These are phyloP conservation scores for Drosophila mimetica DNA, from an alignment of 2,888 invertebrate genomes.

Conservation along the genomic window DNA sequence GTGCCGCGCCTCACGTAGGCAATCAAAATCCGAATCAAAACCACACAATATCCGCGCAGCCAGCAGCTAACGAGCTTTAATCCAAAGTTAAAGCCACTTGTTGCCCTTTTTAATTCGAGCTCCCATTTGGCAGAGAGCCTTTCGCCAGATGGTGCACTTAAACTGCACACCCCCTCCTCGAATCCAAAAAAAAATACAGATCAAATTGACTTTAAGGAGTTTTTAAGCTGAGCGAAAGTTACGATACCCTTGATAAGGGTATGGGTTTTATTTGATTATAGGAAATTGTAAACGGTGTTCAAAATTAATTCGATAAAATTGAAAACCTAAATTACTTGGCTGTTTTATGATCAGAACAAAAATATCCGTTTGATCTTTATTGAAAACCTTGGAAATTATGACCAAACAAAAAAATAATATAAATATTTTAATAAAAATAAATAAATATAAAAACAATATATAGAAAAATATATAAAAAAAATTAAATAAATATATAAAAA, in stretches of 20 bases:
- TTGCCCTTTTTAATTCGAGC: constrained; percentile 34
- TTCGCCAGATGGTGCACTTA: constrained; percentile 10
- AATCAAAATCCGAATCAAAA: constrained; percentile 33
- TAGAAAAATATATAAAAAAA: too few relatives aligned
- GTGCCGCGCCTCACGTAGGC: constrained; percentile 66
- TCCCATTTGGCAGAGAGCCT: constrained; percentile 7
- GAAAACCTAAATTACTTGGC: too few relatives aligned
- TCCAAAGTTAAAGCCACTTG: constrained; percentile 23
- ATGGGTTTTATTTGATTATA: neutral
- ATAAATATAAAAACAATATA: too few relatives aligned
- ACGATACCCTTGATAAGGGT: constrained; percentile 4
- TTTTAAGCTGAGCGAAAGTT: constrained; percentile 10
- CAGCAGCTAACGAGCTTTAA: constrained; percentile 16
- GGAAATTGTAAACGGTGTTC: too few relatives aligned
- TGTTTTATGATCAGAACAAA: too few relatives aligned
- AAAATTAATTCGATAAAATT: too few relatives aligned
- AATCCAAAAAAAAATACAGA: constrained; percentile 1
- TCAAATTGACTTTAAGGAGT: constrained; percentile 17
- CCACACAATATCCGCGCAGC: constrained; percentile 1
- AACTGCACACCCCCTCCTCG: neutral
- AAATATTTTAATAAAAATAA: too few relatives aligned
- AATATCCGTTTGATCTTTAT: too few relatives aligned
- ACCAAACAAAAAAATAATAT: too few relatives aligned
- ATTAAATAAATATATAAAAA: neutral
- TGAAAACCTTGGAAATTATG: too few relatives aligned